Percentiles rank a stretch among this genome's conserved stretches.
Conservation (phyloP, 2,888 invertebrate genomes). For the Beris morrisii region DNA sequence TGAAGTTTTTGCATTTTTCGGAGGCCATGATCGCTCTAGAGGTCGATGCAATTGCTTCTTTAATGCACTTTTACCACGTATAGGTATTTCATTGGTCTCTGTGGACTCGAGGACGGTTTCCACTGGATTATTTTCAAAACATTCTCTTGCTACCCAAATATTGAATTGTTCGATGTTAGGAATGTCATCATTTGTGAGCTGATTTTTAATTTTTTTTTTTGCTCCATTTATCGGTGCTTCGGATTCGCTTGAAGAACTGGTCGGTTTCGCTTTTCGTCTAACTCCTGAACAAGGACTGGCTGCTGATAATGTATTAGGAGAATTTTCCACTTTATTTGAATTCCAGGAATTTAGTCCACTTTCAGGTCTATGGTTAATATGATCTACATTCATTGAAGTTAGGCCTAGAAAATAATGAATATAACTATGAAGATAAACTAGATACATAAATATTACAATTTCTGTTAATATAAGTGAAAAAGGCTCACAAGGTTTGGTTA, state of each 20-base stretch:
- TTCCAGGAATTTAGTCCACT: too few species aligned
- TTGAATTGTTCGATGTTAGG: conserved; percentile 47
- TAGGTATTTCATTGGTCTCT: conserved; percentile 44
- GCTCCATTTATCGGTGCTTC: conserved; percentile 54
- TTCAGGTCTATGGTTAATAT: too few species aligned
- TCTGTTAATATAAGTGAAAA: too few species aligned
- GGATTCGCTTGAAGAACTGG: conserved; percentile 9
- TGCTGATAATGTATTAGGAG: conserved; percentile 11
- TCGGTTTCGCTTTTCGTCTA: conserved; percentile 31
- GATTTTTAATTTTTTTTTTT: conserved; percentile 66
- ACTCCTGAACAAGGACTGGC: conserved; percentile 33
- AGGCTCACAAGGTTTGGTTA: too few species aligned
- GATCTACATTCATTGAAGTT: too few species aligned
- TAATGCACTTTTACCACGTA: conserved; percentile 11
- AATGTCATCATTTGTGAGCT: conserved; percentile 52
- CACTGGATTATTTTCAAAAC: conserved; percentile 53
- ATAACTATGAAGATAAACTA: too few species aligned
- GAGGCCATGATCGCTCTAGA: conserved; percentile 73
- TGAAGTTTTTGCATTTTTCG: conserved; percentile 65
- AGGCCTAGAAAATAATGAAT: too few species aligned
- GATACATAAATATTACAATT: too few species aligned
- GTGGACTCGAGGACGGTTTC: conserved; percentile 50
- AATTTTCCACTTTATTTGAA: background rate
- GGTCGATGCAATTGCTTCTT: conserved; percentile 64
- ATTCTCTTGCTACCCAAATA: conserved; percentile 55